Conservation (phyloP, 2,888 invertebrate species). For the Hypomecis punctinalis region DNA sequence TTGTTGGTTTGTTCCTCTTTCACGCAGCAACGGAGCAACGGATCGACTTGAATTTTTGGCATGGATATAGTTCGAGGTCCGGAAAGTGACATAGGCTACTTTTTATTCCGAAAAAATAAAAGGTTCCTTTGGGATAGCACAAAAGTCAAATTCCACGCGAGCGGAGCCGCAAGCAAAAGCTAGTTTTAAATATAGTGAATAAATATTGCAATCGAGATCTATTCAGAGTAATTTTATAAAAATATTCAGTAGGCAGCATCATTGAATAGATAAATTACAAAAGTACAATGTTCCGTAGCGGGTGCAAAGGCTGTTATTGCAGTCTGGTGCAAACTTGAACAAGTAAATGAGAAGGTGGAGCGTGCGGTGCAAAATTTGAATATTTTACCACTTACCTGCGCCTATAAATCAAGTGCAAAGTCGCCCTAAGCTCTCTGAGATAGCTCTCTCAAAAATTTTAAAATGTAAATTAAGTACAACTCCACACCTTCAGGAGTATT, state of each 20-base stretch:
- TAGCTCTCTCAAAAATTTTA: conserved; percentile 76
- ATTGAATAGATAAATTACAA: conserved; percentile 26
- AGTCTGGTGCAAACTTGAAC: conserved; percentile 60
- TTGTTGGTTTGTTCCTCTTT: too few relatives aligned
- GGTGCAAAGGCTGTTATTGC: conserved; percentile 59
- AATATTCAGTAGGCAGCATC: conserved; percentile 9
- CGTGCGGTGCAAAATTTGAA: conserved; percentile 71
- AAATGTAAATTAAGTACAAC: conserved; percentile 77
- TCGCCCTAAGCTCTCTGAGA: conserved; percentile 77
- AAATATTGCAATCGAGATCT: too few relatives aligned
- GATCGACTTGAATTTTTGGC: too few relatives aligned
- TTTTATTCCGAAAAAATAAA: too few relatives aligned
- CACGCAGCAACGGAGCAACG: too few relatives aligned
- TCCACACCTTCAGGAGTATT: conserved; percentile 43
- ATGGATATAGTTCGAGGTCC: too few relatives aligned
- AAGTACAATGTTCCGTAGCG: conserved; percentile 24
- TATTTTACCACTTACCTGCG: conserved; percentile 82
- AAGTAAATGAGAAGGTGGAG: conserved; percentile 55
- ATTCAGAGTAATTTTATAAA: conserved; percentile 1
- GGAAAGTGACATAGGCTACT: too few relatives aligned
- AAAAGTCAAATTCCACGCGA: too few relatives aligned
- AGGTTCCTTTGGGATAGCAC: too few relatives aligned
- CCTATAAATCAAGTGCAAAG: conserved; percentile 81
- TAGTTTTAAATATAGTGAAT: too few relatives aligned
- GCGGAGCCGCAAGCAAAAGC: too few relatives aligned